A percentile compares a stretch with the other conserved stretches of the same genome.
phyloP scores from a whole-genome alignment of 1,140 invertebrate genomes.

The Mizuhopecten yessoensis region DNA sequence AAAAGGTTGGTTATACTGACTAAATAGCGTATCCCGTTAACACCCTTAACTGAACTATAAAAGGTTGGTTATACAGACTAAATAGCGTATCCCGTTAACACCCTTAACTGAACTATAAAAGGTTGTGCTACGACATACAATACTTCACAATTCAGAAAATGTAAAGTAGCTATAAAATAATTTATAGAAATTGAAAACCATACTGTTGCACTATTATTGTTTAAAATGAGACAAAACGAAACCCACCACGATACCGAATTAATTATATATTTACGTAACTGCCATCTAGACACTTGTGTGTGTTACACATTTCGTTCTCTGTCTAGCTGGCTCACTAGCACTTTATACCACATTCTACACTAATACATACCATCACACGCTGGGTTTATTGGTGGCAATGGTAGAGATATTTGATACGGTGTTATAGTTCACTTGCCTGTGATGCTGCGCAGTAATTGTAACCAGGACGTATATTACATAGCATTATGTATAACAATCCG shows the following conservation, averaged over 20 bases:
- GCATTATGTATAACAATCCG: not conserved
- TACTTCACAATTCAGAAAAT: too few species aligned
- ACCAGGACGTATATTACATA: not conserved
- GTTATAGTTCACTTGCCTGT: conserved; percentile 20
- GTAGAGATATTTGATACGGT: not conserved
- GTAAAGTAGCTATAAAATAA: too few species aligned
- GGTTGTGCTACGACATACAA: too few species aligned
- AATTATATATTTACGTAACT: conserved; percentile 36
- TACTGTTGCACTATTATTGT: too few species aligned
- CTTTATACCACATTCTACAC: not conserved
- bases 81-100: too few species aligned
- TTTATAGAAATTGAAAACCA: too few species aligned
- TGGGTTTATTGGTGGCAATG: not conserved
- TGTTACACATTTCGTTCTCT: not conserved
- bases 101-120: too few species aligned
- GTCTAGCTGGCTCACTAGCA: too few species aligned
- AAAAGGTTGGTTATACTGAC: too few species aligned
- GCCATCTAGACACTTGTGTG: not conserved
- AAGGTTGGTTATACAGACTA: too few species aligned
- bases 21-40: too few species aligned
- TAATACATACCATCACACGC: conserved; percentile 23
- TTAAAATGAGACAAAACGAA: not conserved
- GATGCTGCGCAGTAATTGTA: conserved; percentile 9
- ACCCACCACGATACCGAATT: not conserved
- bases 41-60: too few species aligned